A percentile compares a stretch with the other conserved stretches of the same genome.
phyloP scores from a whole-genome alignment of 2,888 invertebrate genomes.

The Cabera pusaria region DNA sequence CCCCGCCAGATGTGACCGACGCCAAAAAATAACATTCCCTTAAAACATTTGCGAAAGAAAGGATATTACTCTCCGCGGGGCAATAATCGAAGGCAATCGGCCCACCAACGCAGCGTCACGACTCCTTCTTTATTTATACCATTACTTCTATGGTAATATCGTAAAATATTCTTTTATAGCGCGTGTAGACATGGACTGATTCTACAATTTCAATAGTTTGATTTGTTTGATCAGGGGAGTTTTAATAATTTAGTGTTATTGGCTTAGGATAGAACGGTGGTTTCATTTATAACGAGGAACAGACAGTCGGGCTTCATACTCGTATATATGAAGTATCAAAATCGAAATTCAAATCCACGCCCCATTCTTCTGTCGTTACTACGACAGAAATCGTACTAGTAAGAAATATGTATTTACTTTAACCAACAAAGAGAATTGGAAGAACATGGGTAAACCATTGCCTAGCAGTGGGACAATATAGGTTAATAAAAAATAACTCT shows the following conservation, averaged over 20 bases:
- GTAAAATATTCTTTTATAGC: constrained; percentile 67
- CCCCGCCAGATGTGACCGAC: constrained; percentile 77
- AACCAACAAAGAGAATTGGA: too few relatives aligned
- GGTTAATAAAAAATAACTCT: too few relatives aligned
- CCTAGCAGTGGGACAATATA: too few relatives aligned
- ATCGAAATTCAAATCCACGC: too few relatives aligned
- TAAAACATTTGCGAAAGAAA: constrained; percentile 78
- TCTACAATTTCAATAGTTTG: constrained; percentile 49
- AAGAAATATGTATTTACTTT: too few relatives aligned
- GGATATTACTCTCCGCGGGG: constrained; percentile 81
- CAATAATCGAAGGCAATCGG: constrained; percentile 82
- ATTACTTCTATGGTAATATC: constrained; percentile 65
- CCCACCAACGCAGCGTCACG: constrained; percentile 66
- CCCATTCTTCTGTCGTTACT: too few relatives aligned
- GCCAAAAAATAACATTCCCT: constrained; percentile 78
- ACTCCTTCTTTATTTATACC: constrained; percentile 74
- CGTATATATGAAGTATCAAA: too few relatives aligned
- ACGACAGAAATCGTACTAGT: too few relatives aligned
- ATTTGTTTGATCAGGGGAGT: constrained; percentile 36
- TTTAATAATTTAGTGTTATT: constrained; percentile 19
- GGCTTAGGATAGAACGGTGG: too few relatives aligned
- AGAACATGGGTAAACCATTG: too few relatives aligned
- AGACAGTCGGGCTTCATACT: too few relatives aligned
- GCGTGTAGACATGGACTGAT: constrained; percentile 54
- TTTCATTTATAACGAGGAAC: too few relatives aligned